Conservation (phyloP, 2,888 invertebrate species). For the Tipula vernalis region DNA sequence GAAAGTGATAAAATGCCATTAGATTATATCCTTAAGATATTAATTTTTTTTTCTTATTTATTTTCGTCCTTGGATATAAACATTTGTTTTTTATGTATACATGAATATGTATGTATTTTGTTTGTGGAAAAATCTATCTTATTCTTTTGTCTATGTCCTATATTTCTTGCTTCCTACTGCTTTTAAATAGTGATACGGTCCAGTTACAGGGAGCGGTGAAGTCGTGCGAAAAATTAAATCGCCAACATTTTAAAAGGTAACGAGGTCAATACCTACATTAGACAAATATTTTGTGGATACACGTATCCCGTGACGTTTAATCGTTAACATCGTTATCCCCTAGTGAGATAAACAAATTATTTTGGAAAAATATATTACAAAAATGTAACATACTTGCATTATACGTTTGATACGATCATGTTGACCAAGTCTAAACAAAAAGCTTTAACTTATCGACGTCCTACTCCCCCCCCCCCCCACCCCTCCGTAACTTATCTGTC, state of each 20-base stretch:
- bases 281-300: not conserved
- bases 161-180: not conserved
- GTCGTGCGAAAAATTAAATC: not conserved
- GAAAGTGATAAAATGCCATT: not conserved
- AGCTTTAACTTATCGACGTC: not conserved
- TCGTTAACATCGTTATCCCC: not conserved
- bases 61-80: not conserved
- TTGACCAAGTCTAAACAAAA: not conserved
- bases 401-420: not conserved
- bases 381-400: not conserved
- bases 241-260: not conserved
- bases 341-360: not conserved
- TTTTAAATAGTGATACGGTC: not conserved
- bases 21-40: not conserved
- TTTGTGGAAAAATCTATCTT: not conserved
- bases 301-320: not conserved
- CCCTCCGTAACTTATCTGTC: not conserved
- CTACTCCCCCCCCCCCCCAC: not conserved
- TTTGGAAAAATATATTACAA: not conserved
- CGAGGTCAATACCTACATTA: too few species aligned
- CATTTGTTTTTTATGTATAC: not conserved
- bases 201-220: not conserved
- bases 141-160: not conserved
- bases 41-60: not conserved
- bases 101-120: not conserved